Evolutionary conservation across 2,888 invertebrate genomes (phyloP), one percentile per base, ranked within the genome.

Genomic region (Odontothrips loti): DNA sequence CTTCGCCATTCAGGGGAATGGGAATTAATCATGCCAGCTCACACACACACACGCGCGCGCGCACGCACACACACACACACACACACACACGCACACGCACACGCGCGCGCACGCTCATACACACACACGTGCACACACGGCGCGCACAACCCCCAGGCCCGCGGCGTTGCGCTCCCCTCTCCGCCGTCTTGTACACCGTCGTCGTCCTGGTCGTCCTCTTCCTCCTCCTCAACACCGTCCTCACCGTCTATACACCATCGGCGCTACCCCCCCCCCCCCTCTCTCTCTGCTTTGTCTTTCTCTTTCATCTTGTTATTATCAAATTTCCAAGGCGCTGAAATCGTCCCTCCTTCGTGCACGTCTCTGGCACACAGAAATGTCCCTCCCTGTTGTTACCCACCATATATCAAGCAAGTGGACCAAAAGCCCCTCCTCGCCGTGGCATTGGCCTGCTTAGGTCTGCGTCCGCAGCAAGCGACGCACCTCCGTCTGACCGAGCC

Each of bases 401-500:
- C 68, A 75, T 75, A 27, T 75, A 75, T 75, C 68, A 75, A 75
- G 68, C 68, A 75, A 75, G 68, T 75, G 68, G 68, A 27, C 68
- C 68, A 27, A 75, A 27, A 12, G 68, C 27, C 27, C 68, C 23
- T 10, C 58, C 58, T 6, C 6, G 34, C 20, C 20, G n/a, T 58
- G 58, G 58, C 58, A 58, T 20, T 58, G 58, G 58, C 58, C 58
- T 58, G 58, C 11, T 17, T 43, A 58, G 20, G 58, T 0, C 58
- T 43, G 58, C 17, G 58, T 58, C 58, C 58, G 58, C 6, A 17
- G 58, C 58, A 17, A 15, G 15, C 58, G n/a, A 15, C 17, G 6
- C 58, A 20, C 58, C 58, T 58, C 58, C n/a, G 0, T 15, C 58
- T 17, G 15, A 2, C 6, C 58, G 4, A 17, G 58, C 15, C 1